A percentile compares a stretch with the other conserved stretches of the same genome.
These are phyloP conservation scores for Drosophila subquinaria DNA, from an alignment of 2,888 invertebrate species.

Conservation along the genomic window DNA sequence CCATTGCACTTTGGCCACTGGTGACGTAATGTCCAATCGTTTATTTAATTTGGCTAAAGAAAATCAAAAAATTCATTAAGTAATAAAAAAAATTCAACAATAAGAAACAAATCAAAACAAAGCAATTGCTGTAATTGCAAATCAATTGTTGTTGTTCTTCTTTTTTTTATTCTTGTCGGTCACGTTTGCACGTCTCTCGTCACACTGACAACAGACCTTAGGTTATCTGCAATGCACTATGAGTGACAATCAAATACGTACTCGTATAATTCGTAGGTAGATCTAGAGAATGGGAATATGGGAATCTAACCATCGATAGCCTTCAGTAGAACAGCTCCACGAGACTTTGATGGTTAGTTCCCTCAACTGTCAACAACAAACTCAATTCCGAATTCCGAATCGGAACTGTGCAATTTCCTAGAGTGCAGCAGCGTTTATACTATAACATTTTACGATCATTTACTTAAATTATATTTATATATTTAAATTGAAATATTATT, in stretches of 20 bases:
- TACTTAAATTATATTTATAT: background rate
- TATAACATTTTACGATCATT: background rate
- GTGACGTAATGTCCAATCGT: slow-evolving; percentile 45
- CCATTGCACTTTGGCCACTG: slow-evolving; percentile 38
- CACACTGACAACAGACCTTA: background rate
- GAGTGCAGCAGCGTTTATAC: background rate
- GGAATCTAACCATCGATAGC: background rate
- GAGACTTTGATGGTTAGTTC: background rate
- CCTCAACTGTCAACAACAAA: background rate
- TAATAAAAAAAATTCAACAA: slow-evolving; percentile 9
- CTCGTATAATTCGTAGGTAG: background rate
- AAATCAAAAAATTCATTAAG: slow-evolving; percentile 34
- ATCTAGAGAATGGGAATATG: background rate
- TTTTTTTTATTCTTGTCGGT: background rate
- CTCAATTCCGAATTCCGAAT: background rate
- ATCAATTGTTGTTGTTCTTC: background rate
- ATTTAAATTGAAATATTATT: background rate
- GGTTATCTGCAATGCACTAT: slow-evolving; percentile 11
- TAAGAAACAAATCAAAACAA: slow-evolving; percentile 31
- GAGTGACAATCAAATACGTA: background rate
- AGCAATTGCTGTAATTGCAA: slow-evolving; percentile 23
- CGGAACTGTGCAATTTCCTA: background rate
- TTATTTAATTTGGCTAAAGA: slow-evolving; percentile 1
- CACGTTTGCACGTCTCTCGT: no score
- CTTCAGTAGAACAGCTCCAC: slow-evolving; percentile 1